phyloP scores from a whole-genome alignment of 2,113 vertebrate species.

The Lathamus discolor region DNA sequence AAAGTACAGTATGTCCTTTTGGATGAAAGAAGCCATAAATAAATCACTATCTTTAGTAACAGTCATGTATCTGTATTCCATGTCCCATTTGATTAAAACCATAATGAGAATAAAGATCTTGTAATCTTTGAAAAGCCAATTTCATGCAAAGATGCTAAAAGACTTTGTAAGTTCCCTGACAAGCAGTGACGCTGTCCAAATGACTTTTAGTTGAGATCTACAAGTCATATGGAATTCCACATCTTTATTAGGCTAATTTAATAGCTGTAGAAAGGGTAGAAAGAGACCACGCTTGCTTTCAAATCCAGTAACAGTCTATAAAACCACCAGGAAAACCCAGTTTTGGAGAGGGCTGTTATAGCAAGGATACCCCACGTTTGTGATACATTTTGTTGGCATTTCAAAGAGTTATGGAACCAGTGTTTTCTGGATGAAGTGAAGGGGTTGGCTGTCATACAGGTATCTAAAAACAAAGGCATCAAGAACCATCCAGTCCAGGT shows the following conservation, averaged over 20 bases:
- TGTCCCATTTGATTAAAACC: slow-evolving; percentile 23
- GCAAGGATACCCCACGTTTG: not conserved
- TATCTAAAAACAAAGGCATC: not conserved
- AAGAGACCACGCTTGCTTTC: not conserved
- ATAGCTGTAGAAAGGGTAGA: not conserved
- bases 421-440: not conserved
- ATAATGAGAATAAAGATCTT: slow-evolving; percentile 10
- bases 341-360: not conserved
- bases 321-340: not conserved
- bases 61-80: not conserved
- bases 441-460: not conserved
- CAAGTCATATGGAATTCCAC: not conserved
- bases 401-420: not conserved
- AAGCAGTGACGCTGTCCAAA: not conserved
- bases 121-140: not conserved
- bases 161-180: not conserved
- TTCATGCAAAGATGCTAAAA: not conserved
- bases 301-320: not conserved
- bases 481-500: not conserved
- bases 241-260: not conserved
- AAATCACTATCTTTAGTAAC: slow-evolving; percentile 20
- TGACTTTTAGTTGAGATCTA: not conserved
- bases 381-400: not conserved
- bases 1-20: slow-evolving; percentile 20
- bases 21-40: not conserved